A percentile compares a stretch with the other conserved stretches of the same genome.
Evolutionary conservation across 2,888 invertebrate species (phyloP).

Genomic region (Harpagoxenus sublaevis): DNA sequence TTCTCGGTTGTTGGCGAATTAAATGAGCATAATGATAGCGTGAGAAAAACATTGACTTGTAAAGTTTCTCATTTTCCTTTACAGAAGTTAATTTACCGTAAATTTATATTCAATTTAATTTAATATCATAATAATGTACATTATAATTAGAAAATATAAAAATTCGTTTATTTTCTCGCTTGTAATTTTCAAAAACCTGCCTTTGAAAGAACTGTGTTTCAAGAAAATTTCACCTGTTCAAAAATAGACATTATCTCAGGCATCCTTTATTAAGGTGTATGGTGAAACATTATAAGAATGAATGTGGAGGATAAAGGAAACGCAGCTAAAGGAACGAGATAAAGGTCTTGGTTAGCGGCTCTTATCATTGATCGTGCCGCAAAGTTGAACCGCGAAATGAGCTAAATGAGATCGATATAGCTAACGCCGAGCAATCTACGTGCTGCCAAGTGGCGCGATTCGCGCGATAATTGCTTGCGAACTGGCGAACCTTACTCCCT

Average conservation of each 20-base stretch:
- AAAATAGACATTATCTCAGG: neutral
- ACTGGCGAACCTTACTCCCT: slow-evolving; percentile 68
- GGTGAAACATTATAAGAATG: neutral
- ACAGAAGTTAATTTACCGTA: neutral
- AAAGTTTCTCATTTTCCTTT: neutral
- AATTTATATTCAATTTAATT: neutral
- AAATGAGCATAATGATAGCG: slow-evolving; percentile 28
- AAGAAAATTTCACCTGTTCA: neutral
- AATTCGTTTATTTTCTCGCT: neutral
- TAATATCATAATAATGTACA: neutral
- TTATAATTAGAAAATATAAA: neutral
- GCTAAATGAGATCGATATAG: slow-evolving; percentile 74
- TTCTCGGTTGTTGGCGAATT: neutral
- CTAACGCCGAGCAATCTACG: slow-evolving; percentile 71
- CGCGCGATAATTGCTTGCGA: slow-evolving; percentile 78
- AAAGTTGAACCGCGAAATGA: slow-evolving; percentile 72
- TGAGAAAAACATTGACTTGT: neutral
- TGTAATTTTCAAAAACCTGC: neutral
- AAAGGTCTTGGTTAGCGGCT: slow-evolving; percentile 50
- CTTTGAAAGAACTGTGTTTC: neutral
- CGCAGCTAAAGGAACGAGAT: neutral
- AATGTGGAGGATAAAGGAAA: neutral
- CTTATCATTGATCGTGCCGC: slow-evolving; percentile 72
- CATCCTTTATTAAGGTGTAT: neutral
- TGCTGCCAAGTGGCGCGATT: slow-evolving; percentile 75